These are phyloP conservation scores for Sebastes hopkinsi DNA, from an alignment of 2,797 vertebrate genomes.

Conservation along the genomic window DNA sequence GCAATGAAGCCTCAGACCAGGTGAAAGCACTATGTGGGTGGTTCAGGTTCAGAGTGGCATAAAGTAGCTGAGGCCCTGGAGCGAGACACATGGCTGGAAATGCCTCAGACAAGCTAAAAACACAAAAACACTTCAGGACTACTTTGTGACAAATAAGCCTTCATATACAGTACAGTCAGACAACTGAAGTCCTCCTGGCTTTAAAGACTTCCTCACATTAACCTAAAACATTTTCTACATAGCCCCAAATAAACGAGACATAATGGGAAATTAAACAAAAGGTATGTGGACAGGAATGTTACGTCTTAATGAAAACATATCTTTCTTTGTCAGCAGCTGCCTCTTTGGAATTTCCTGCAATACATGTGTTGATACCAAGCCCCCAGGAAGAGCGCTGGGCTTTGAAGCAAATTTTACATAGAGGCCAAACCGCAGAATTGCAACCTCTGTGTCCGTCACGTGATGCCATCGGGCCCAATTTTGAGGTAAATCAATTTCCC, in stretches of 20 bases:
- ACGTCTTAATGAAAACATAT: neutral
- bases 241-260: constrained; percentile 1
- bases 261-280: constrained; percentile 26
- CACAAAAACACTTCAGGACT: neutral
- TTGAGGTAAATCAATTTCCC: no score
- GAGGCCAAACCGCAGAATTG: no score
- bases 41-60: constrained; percentile 15
- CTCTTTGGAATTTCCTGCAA: constrained; percentile 52
- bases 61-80: neutral
- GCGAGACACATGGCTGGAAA: constrained; percentile 25
- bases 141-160: constrained; percentile 19
- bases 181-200: neutral
- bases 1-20: constrained; percentile 22
- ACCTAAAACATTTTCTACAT: neutral
- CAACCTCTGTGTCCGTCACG: no score
- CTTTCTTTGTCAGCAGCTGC: constrained; percentile 24
- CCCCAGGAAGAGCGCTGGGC: neutral
- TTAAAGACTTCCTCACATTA: constrained; percentile 39
- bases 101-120: neutral
- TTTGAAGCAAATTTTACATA: no score
- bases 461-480: no score
- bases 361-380: neutral
- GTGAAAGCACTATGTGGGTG: constrained; percentile 13
- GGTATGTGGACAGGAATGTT: constrained; percentile 12
- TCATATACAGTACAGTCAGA: neutral